A percentile compares a stretch with the other conserved stretches of the same genome.
Conservation (phyloP, 2,113 vertebrate genomes). For the Mobula birostris region DNA sequence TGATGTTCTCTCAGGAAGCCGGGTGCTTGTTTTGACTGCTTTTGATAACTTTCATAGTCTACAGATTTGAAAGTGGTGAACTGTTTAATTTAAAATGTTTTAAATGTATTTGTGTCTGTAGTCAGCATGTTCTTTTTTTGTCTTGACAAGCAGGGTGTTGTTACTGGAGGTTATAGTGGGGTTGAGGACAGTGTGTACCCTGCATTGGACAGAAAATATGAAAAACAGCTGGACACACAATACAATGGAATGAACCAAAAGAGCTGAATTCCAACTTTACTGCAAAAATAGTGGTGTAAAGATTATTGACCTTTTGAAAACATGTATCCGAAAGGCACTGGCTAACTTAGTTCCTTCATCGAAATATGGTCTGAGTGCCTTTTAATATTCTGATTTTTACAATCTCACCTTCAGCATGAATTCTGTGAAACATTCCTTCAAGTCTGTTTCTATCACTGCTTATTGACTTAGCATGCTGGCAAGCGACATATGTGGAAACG, state of each 20-base stretch:
- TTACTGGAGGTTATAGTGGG: not conserved
- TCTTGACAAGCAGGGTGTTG: not conserved
- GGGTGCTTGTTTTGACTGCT: not conserved
- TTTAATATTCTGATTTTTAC: not conserved
- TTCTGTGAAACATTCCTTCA: not conserved
- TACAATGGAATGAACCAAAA: not conserved
- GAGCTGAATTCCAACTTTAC: not conserved
- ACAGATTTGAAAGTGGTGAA: not conserved
- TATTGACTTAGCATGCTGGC: not conserved
- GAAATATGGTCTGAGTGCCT: not conserved
- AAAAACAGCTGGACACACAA: not conserved
- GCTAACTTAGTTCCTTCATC: not conserved
- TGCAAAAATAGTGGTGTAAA: not conserved
- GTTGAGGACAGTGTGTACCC: not conserved
- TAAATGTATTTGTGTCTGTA: not conserved
- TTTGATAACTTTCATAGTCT: not conserved
- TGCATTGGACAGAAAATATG: not conserved
- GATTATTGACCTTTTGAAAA: not conserved
- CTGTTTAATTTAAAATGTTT: not conserved
- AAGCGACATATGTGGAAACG: not conserved
- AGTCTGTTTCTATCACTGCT: not conserved
- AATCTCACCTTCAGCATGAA: not conserved
- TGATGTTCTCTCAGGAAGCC: not conserved
- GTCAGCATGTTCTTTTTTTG: not conserved
- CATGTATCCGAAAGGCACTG: not conserved